Conservation (phyloP, 2,888 invertebrate genomes). For the Tipula confusa region DNA sequence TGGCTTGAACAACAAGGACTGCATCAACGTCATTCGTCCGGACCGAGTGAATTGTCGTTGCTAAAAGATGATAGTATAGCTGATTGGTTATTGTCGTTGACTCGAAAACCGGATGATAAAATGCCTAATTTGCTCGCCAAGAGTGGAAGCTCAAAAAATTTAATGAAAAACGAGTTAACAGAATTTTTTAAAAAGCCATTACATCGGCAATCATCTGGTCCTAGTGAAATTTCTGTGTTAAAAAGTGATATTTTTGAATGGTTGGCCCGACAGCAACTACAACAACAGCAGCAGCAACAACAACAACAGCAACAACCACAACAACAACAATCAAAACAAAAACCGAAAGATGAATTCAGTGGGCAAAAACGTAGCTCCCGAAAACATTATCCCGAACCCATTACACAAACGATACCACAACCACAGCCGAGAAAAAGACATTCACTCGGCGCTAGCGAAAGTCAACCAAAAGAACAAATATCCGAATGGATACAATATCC, state of each 20-base stretch:
- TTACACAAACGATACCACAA: constrained; percentile 36
- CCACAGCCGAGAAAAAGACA: constrained; percentile 46
- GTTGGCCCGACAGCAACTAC: constrained; percentile 46
- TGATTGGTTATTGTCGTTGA: constrained; percentile 48
- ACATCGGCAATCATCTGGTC: constrained; percentile 48
- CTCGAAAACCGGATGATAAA: constrained; percentile 43
- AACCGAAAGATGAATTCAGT: constrained; percentile 36
- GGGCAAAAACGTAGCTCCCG: not conserved
- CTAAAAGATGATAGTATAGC: constrained; percentile 46
- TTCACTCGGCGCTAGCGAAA: constrained; percentile 47
- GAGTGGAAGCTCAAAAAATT: constrained; percentile 3
- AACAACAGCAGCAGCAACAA: constrained; percentile 35
- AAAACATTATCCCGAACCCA: not conserved
- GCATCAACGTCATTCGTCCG: constrained; percentile 48
- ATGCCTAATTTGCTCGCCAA: constrained; percentile 36
- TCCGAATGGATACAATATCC: constrained; percentile 49
- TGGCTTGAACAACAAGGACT: constrained; percentile 46
- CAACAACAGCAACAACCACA: constrained; percentile 41
- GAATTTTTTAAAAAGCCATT: constrained; percentile 48
- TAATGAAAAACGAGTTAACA: constrained; percentile 44
- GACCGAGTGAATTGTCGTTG: constrained; percentile 49
- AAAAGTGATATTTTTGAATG: constrained; percentile 50
- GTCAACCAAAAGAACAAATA: constrained; percentile 38
- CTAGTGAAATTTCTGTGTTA: constrained; percentile 47
- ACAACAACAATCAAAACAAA: constrained; percentile 35